These are phyloP conservation scores for Pteropus rufus DNA, from an alignment of 2,797 vertebrate species.

Conservation along the genomic window DNA sequence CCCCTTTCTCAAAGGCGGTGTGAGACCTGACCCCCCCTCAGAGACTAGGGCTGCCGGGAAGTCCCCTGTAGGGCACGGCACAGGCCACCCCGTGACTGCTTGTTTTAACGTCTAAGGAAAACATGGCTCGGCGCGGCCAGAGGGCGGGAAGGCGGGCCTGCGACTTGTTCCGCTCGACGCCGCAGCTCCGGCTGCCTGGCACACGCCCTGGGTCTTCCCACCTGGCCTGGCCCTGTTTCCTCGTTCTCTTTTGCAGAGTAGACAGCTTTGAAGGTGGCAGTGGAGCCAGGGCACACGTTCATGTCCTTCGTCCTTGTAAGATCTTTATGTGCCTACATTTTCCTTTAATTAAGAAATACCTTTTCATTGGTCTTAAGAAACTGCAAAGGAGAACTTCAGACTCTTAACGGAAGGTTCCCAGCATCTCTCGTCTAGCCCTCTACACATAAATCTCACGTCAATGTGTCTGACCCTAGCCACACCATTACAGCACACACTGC, in stretches of 20 bases:
- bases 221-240: not conserved
- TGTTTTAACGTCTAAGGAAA: not conserved
- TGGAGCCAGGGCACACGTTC: not conserved
- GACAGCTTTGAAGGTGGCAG: not conserved
- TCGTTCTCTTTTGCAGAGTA: not conserved
- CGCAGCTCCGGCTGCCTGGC: not conserved
- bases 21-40: not conserved
- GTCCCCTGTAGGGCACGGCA: not conserved
- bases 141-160: no score
- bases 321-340: conserved; percentile 43
- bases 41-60: not conserved
- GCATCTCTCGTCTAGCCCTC: not conserved
- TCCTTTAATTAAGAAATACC: conserved; percentile 48
- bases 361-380: conserved; percentile 30
- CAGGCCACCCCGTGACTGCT: not conserved
- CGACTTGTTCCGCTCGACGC: no score
- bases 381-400: not conserved
- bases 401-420: not conserved
- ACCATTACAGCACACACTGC: not conserved
- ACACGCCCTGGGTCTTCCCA: not conserved
- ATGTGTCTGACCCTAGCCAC: not conserved
- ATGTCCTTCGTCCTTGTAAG: conserved; percentile 16
- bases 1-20: not conserved
- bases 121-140: not conserved
- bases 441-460: not conserved